Evolutionary conservation across 2,113 vertebrate genomes (phyloP).

Genomic region (Heteronetta atricapilla): DNA sequence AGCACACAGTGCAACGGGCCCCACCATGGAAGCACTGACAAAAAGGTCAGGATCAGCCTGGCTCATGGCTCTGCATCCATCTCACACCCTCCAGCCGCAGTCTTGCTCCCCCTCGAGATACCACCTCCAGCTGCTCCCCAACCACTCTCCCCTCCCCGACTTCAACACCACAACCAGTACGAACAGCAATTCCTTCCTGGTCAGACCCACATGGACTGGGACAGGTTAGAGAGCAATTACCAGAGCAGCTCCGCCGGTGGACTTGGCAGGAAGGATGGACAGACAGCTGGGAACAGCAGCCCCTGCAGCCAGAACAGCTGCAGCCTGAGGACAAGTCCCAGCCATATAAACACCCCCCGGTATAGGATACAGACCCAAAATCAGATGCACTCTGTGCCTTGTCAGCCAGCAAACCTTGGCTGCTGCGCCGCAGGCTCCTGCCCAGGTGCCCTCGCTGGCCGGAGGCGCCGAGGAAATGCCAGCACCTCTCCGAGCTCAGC

Average conservation of each 20-base stretch:
- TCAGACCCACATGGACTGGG: neutral
- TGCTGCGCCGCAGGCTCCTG: neutral
- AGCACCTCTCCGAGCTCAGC: neutral
- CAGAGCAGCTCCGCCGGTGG: neutral
- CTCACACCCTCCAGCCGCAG: neutral
- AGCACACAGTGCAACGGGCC: fast-evolving
- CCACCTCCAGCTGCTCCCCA: neutral
- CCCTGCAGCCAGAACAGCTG: neutral
- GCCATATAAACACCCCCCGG: neutral
- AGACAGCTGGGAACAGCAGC: neutral
- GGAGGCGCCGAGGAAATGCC: neutral
- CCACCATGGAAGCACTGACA: neutral
- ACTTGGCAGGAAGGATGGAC: neutral
- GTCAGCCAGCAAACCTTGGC: neutral
- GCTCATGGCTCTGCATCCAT: neutral
- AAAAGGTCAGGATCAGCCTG: neutral
- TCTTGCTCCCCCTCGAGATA: neutral
- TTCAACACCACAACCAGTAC: neutral
- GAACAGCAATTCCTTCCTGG: neutral
- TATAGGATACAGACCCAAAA: neutral
- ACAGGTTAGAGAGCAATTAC: neutral
- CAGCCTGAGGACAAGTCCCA: neutral
- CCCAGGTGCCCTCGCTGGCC: fast-evolving
- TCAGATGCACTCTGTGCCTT: neutral
- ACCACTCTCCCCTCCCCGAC: neutral